Base-by-base conservation (phyloP, 2,888 invertebrate species). In the Campoletis raptor region DNA sequence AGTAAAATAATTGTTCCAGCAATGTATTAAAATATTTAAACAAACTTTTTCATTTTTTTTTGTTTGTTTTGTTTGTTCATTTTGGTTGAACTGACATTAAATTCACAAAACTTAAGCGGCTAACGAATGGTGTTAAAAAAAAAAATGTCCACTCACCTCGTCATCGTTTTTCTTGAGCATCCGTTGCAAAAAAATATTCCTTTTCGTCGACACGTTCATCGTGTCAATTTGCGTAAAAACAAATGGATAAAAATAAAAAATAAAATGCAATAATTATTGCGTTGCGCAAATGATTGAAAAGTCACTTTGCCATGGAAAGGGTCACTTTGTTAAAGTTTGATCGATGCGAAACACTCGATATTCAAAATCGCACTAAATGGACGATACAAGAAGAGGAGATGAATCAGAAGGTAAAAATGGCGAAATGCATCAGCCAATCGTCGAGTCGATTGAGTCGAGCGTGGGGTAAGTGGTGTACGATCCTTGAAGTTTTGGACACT, bases 141-240 rank as follows among this genome's bases (percentile, higher is more conserved):
- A 48, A 0, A 21, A 30, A 66, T 10, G 21, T 18, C 0, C 64
- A 88, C 87, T 76, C 64, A 90, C 90, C 90, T 89, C 79, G 2
- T 85, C 89, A 48, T 86, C 80, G 84, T 61, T 87, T 52, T 85
- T 89, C 48, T 64, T 88, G 67, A 89, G 15, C 88, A 90, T 86
- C 0, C 87, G 88, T 7, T 90, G 90, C 45, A 88, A 61, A 18
- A 91, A 90, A 40, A 8, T 76, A 66, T 87, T 90, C 90, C 90
- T 90, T 67, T 61, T 90, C 7, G 54, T 40, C 0, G 88, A 36
- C 67, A 45, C 78, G 45, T 80, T 88, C 66, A 84, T 87, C 57
- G 12, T 40, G 24, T 52, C 37, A 15, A 67, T 12, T 15, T 1
- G 30, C 15, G 30, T 6, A 61, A 61, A 61, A 61, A 61, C 2